phyloP scores from a whole-genome alignment of 2,888 invertebrate species.

The Chorisops tibialis region DNA sequence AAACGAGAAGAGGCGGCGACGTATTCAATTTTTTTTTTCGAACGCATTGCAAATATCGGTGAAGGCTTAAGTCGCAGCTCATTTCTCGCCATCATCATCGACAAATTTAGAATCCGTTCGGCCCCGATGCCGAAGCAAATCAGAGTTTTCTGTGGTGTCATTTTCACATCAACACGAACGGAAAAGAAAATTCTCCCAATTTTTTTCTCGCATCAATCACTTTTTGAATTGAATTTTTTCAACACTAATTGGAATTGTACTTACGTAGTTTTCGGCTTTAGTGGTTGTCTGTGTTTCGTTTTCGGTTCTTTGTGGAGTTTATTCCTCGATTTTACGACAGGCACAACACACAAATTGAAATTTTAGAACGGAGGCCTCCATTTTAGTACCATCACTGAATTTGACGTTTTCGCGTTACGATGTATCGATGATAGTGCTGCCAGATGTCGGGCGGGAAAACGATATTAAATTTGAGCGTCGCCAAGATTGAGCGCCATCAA shows the following conservation, averaged over 20 bases:
- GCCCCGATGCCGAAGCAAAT: not conserved
- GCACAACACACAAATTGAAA: slow-evolving; percentile 31
- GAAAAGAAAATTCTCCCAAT: slow-evolving; percentile 4
- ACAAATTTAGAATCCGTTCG: slow-evolving; percentile 10
- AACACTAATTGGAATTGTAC: not conserved
- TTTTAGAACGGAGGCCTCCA: slow-evolving; percentile 34
- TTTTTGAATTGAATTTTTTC: slow-evolving; percentile 4
- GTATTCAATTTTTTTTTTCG: no score
- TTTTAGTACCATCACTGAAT: slow-evolving; percentile 32
- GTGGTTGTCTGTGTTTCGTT: not conserved
- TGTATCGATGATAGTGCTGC: not conserved
- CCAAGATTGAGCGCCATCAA: no score
- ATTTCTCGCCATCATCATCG: slow-evolving; percentile 10
- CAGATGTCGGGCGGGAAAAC: slow-evolving; percentile 2
- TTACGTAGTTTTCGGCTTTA: slow-evolving; percentile 2
- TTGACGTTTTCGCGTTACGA: slow-evolving; percentile 28
- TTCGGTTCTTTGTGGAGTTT: not conserved
- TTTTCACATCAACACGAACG: slow-evolving; percentile 1
- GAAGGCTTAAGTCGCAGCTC: not conserved
- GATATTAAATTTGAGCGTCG: no score
- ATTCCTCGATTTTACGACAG: slow-evolving; percentile 9
- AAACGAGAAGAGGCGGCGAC: no score
- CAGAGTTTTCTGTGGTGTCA: slow-evolving; percentile 13
- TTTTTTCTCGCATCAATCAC: slow-evolving; percentile 7
- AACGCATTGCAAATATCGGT: not conserved